These are phyloP conservation scores for Epinotia bilunana DNA, from an alignment of 2,888 invertebrate genomes.

Conservation along the genomic window DNA sequence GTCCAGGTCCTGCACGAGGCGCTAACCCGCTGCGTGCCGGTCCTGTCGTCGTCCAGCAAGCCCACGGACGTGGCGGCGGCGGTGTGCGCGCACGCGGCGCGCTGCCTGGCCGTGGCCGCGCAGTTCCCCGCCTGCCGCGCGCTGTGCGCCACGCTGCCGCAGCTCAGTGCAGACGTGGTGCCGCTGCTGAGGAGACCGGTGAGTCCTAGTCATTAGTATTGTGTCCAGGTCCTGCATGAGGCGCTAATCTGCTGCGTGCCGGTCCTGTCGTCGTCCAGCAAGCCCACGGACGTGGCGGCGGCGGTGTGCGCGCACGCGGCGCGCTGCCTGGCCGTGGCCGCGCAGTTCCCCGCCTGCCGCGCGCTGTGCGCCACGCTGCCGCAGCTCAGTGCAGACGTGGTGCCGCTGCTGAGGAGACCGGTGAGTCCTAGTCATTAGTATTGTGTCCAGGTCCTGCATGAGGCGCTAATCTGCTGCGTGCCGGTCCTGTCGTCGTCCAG, in stretches of 20 bases:
- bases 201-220: slow-evolving; percentile 25
- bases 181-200: slow-evolving; percentile 69
- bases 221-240: slow-evolving; percentile 77
- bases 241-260: slow-evolving; percentile 91
- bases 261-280: slow-evolving; percentile 92
- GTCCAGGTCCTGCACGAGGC: slow-evolving; percentile 91
- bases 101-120: slow-evolving; percentile 98
- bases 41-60: slow-evolving; percentile 91
- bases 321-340: slow-evolving; percentile 97
- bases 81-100: slow-evolving; percentile 96
- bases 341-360: slow-evolving; percentile 95
- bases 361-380: slow-evolving; percentile 94
- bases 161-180: slow-evolving; percentile 90
- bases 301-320: slow-evolving; percentile 96
- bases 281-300: slow-evolving; percentile 91
- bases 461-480: too few relatives aligned
- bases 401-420: slow-evolving; percentile 67
- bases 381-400: slow-evolving; percentile 91
- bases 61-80: slow-evolving; percentile 92
- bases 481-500: too few relatives aligned
- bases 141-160: slow-evolving; percentile 93
- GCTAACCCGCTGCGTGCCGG: slow-evolving; percentile 96
- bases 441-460: too few relatives aligned
- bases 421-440: slow-evolving; percentile 51
- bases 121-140: slow-evolving; percentile 96